Conservation (phyloP, 2,888 invertebrate genomes). For the Stratiomys singularior region DNA sequence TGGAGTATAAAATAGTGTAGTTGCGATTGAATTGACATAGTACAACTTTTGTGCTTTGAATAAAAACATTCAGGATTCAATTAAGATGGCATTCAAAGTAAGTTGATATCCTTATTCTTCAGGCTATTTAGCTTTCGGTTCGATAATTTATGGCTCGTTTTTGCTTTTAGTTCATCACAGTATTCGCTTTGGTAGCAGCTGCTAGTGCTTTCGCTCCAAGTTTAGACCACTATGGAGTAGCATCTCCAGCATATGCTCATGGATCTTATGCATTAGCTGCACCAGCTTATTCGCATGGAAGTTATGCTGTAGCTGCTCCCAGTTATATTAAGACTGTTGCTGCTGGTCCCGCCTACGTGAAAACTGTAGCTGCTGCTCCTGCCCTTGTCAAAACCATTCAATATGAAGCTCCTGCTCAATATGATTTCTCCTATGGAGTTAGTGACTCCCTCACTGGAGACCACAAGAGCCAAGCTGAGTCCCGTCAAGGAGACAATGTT, state of each 20-base stretch:
- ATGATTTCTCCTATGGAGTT: conserved; percentile 67
- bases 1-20: conserved; percentile 16
- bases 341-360: conserved; percentile 45
- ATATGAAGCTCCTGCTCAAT: conserved; percentile 61
- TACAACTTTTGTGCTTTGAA: conserved; percentile 34
- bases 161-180: conserved; percentile 57
- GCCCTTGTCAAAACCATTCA: conserved; percentile 55
- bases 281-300: conserved; percentile 31
- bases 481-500: conserved; percentile 67
- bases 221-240: conserved; percentile 53
- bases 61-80: background rate
- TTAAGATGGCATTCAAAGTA: conserved; percentile 46
- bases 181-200: conserved; percentile 59
- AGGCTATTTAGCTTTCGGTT: background rate
- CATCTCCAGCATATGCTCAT: conserved; percentile 25
- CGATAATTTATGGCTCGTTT: background rate
- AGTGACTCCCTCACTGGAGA: conserved; percentile 68
- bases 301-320: conserved; percentile 20
- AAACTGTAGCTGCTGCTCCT: conserved; percentile 45
- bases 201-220: conserved; percentile 55
- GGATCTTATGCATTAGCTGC: conserved; percentile 46
- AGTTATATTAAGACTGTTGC: background rate
- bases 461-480: conserved; percentile 67
- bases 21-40: background rate
- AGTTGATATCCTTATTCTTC: background rate